Base-by-base conservation (phyloP, 2,797 vertebrate species). In the Etheostoma nigrum region DNA sequence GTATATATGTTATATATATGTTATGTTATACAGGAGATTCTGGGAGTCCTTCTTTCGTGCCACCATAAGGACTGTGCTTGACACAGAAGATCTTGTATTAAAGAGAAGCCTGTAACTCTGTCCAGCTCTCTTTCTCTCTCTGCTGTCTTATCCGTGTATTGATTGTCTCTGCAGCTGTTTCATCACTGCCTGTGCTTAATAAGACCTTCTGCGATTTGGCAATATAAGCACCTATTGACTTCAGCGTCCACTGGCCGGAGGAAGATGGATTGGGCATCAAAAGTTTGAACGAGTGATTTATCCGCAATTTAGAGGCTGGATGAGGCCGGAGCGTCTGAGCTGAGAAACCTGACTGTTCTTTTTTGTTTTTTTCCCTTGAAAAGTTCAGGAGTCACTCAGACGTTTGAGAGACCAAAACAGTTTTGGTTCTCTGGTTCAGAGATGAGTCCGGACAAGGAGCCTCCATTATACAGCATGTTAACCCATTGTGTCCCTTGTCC, bases 191-290 rank as follows among this genome's bases (percentile, higher is more conserved):
- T 27, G 59, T 61, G 79, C 70, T 72, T 66, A 86, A 70, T 78
- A 79, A 78, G 74, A 71, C 15, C n/a, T 63, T 67, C 59, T 47
- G 54, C 72, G 54, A 73, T 82, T 76, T 27, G 51, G 40, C 47
- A 14, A 59, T 53, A 76, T 83, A 57, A 84, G 81, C 82, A 83
- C 60, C 5, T 4, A 82, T 87, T 66, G 79, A 83, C 86, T 75
- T 67, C 36, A 27, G 47, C 13, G 19, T 42, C 53, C 51, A 27
- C 58, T 27, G n/a, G 21, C 69, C 23, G 14, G 30, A 21, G 15
- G 19, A 69, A 71, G 73, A 88, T 66, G 67, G 84, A 84, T 82
- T 72, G 74, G 44, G n/a, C 62, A 30, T 82, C 67, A 73, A 45
- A 62, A 23, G 60, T 70, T 55, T 63, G 33, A 52, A 66, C 13